phyloP scores from a whole-genome alignment of 1,140 invertebrate species.

The Protaetia brevitarsis region DNA sequence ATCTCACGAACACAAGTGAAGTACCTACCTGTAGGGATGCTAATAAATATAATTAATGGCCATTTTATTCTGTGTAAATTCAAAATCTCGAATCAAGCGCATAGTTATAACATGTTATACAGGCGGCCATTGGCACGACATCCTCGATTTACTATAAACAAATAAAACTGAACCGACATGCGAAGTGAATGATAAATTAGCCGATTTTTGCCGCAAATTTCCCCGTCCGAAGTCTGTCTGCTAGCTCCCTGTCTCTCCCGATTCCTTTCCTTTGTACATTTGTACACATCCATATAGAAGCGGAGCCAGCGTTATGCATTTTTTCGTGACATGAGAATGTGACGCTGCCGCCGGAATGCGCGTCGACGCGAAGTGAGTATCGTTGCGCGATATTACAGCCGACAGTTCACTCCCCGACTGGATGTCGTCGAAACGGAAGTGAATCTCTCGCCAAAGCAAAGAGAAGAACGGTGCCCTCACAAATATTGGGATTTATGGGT shows the following conservation, averaged over 20 bases:
- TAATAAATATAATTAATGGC: no score
- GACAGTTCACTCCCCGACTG: neutral
- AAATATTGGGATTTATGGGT: conserved; percentile 14
- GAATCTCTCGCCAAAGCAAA: conserved; percentile 19
- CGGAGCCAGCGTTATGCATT: conserved; percentile 15
- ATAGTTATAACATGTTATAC: no score
- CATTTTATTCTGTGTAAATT: no score
- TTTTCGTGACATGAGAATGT: neutral
- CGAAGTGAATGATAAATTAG: neutral
- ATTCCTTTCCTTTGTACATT: neutral
- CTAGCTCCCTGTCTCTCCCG: neutral
- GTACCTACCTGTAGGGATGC: no score
- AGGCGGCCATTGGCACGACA: neutral
- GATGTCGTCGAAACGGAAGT: conserved; percentile 20
- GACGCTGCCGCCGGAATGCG: neutral
- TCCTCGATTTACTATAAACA: neutral
- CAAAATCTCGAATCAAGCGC: no score
- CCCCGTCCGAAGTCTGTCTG: no score
- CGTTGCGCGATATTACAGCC: neutral
- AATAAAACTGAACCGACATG: conserved; percentile 3
- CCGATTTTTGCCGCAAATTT: no score
- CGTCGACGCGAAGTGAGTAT: neutral
- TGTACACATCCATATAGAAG: neutral
- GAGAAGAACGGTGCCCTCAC: neutral
- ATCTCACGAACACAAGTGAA: no score